phyloP scores from a whole-genome alignment of 2,797 vertebrate genomes.

The Myotis pilosus region DNA sequence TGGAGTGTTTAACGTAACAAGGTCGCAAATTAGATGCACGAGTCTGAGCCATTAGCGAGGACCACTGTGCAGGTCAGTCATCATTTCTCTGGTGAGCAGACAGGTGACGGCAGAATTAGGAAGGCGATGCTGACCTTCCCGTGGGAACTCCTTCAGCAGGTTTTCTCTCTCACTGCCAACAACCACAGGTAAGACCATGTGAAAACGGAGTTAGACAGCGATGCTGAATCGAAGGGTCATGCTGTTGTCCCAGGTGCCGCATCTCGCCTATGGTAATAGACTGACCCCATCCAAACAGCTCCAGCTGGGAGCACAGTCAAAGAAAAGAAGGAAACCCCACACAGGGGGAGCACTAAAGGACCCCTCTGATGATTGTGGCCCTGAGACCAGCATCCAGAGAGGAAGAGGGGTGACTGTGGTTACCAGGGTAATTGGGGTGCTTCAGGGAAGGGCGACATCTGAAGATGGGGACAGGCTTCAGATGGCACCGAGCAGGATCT shows the following conservation, averaged over 20 bases:
- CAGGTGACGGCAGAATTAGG: neutral
- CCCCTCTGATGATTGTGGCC: neutral
- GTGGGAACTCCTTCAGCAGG: neutral
- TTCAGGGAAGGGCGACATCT: neutral
- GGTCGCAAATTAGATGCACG: neutral
- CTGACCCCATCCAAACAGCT: neutral
- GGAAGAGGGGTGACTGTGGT: neutral
- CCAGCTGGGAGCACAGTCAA: neutral
- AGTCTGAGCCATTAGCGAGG: neutral
- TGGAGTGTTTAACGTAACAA: neutral
- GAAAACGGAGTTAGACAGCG: neutral
- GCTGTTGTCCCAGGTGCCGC: neutral
- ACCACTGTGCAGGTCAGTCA: neutral
- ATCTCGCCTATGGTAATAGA: neutral
- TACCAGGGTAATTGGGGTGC: neutral
- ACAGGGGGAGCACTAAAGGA: neutral
- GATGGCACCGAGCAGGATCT: rapidly evolving
- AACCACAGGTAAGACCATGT: neutral
- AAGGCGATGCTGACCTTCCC: neutral
- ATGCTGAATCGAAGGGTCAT: neutral
- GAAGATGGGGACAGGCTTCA: neutral
- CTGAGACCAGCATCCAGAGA: neutral
- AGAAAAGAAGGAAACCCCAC: neutral
- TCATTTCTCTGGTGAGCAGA: neutral
- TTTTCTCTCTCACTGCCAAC: neutral